Conservation (phyloP, 2,888 invertebrate species). For the Homarus gammarus region DNA sequence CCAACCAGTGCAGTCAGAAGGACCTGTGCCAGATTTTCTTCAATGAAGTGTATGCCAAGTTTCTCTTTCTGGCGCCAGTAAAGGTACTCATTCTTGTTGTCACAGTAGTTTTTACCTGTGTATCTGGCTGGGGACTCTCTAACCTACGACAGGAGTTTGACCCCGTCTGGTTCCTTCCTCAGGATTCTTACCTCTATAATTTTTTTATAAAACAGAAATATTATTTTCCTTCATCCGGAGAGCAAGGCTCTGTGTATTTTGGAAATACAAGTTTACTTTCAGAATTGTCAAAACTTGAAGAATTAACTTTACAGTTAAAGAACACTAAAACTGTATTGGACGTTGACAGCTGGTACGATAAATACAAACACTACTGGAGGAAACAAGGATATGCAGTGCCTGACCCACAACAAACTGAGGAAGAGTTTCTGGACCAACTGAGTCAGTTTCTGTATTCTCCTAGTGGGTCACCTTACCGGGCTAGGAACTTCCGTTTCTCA, state of each 20-base stretch:
- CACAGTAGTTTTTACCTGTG: slow-evolving; percentile 50
- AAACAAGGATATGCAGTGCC: slow-evolving; percentile 42
- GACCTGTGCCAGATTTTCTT: slow-evolving; percentile 83
- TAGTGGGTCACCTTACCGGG: slow-evolving; percentile 85
- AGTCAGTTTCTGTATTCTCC: slow-evolving; percentile 87
- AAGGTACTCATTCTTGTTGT: slow-evolving; percentile 81
- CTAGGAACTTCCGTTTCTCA: slow-evolving; percentile 82
- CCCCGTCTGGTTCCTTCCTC: slow-evolving; percentile 88
- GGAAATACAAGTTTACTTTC: slow-evolving; percentile 51
- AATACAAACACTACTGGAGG: slow-evolving; percentile 60
- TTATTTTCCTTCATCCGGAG: slow-evolving; percentile 85
- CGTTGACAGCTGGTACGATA: slow-evolving; percentile 83
- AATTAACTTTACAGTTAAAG: slow-evolving; percentile 30
- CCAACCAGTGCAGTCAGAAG: slow-evolving; percentile 82
- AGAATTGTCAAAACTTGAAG: slow-evolving; percentile 50
- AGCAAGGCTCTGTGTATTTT: slow-evolving; percentile 57
- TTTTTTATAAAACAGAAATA: slow-evolving; percentile 82
- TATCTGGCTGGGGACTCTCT: slow-evolving; percentile 79
- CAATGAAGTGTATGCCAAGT: slow-evolving; percentile 81
- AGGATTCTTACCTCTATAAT: slow-evolving; percentile 84
- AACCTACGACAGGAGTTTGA: slow-evolving; percentile 88
- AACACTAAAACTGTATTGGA: slow-evolving; percentile 77
- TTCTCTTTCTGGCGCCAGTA: slow-evolving; percentile 76
- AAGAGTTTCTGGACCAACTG: slow-evolving; percentile 83
- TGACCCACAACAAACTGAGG: slow-evolving; percentile 39